Percentiles rank a stretch among this genome's conserved stretches.
These are phyloP conservation scores for Plagodis dolabraria DNA, from an alignment of 2,888 invertebrate species.

Conservation along the genomic window DNA sequence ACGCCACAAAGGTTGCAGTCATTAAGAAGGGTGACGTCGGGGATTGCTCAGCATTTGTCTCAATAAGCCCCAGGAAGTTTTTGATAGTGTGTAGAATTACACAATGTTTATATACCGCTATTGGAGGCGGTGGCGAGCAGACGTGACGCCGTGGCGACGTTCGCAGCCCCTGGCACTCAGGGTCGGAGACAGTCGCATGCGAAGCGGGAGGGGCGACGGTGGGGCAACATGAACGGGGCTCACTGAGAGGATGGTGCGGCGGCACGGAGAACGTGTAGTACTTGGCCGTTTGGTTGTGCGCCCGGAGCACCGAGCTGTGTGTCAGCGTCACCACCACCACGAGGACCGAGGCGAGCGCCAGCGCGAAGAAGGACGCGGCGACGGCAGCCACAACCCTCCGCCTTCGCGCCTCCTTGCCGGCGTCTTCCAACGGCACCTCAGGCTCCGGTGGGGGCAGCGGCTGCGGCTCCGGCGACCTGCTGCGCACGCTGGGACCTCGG, in stretches of 20 bases:
- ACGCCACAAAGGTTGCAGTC: conserved; percentile 5
- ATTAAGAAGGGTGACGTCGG: conserved; percentile 34
- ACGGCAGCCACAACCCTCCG: conserved; percentile 89
- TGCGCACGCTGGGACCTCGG: conserved; percentile 77
- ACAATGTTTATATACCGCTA: conserved; percentile 70
- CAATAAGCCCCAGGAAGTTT: conserved; percentile 44
- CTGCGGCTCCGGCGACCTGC: conserved; percentile 74
- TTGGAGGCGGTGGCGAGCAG: conserved; percentile 66
- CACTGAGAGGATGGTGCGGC: conserved; percentile 85
- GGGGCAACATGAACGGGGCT: conserved; percentile 85
- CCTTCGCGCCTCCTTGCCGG: conserved; percentile 87
- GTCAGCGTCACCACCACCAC: conserved; percentile 92
- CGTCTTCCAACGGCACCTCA: conserved; percentile 79
- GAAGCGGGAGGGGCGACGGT: conserved; percentile 85
- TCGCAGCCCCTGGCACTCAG: conserved; percentile 82
- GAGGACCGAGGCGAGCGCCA: conserved; percentile 89
- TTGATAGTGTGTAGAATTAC: conserved; percentile 54
- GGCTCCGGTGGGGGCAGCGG: conserved; percentile 67
- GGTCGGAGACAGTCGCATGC: conserved; percentile 84
- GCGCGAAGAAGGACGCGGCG: conserved; percentile 89
- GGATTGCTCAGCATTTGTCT: conserved; percentile 54
- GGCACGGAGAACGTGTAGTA: conserved; percentile 87
- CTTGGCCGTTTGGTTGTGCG: conserved; percentile 87
- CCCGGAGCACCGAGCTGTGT: conserved; percentile 87
- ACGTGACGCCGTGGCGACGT: conserved; percentile 69